Evolutionary conservation across 2,113 vertebrate genomes (phyloP), one percentile per base, ranked within the genome.

Genomic region (Lepus americanus): DNA sequence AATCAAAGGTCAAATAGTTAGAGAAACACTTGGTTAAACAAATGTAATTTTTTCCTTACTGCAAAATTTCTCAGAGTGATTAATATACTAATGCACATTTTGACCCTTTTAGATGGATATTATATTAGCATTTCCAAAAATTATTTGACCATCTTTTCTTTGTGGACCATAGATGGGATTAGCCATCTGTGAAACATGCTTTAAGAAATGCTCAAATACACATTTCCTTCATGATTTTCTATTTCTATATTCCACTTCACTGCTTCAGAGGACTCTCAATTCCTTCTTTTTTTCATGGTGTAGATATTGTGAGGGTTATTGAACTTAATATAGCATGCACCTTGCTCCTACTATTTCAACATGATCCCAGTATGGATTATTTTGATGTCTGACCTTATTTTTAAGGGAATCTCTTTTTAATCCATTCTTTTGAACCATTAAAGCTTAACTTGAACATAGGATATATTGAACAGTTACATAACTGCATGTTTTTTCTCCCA

Each of bases 1-100:
- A 87, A 80, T 95, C 59, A 89, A 92, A 95, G 87, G 90, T 95
- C 88, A 95, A 80, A 92, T 80, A 86, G 79, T 94, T 86, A 94
- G 67, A 77, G 49, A 92, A 95, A 92, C 86, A 87, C 29, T 96
- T 89, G 44, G 70, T 91, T 90, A 89, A 96, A 89, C 39, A 89
- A 96, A 92, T 94, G 80, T 91, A 93, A 84, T 64, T 78, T 95
- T 87, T 89, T 90, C 33, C 76, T 91, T 94, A 66, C 33, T 94
- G 51, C 19, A 80, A 72, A 17, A 87, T 89, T 89, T 89, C 74
- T 91, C 44, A 84, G 33, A 22, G 0, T 33, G 63, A 74, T 88
- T 95, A 93, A 33, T 76, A 61, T 39, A 73, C 36, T 49, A 72
- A 31, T 89, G 51, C 8, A 39, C 3, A 63, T 89, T 83, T 92